phyloP scores from a whole-genome alignment of 2,797 vertebrate species.

The Pseudomugil gertrudae region DNA sequence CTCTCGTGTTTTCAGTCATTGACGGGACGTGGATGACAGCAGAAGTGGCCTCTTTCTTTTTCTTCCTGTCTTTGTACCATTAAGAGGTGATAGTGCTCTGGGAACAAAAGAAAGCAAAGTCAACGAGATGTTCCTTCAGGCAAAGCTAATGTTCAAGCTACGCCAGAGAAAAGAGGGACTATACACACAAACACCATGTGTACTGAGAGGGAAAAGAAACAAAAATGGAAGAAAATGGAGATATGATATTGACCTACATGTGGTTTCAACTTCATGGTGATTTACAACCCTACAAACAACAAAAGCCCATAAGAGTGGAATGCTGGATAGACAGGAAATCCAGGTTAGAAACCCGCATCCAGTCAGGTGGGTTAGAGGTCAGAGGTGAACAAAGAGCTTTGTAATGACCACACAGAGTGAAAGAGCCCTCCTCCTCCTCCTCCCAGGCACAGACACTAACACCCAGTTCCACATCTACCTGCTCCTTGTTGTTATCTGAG shows the following conservation, averaged over 20 bases:
- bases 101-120: conserved; percentile 24
- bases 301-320: conserved; percentile 27
- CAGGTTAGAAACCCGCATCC: conserved; percentile 48
- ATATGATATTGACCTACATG: conserved; percentile 10
- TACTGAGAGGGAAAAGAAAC: conserved; percentile 3
- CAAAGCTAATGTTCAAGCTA: conserved; percentile 2
- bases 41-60: background rate
- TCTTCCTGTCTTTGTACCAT: background rate
- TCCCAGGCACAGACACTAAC: conserved; percentile 23
- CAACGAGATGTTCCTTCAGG: conserved; percentile 8
- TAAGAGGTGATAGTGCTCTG: conserved; percentile 4
- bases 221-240: conserved; percentile 2
- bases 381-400: conserved; percentile 74
- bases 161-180: conserved; percentile 17
- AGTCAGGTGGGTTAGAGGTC: conserved; percentile 74
- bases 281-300: conserved; percentile 41
- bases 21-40: conserved; percentile 7
- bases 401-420: conserved; percentile 55
- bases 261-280: conserved; percentile 2
- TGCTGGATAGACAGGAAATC: conserved; percentile 58
- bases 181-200: background rate
- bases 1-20: conserved; percentile 13
- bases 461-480: conserved; percentile 41
- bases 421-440: conserved; percentile 28
- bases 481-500: background rate